phyloP scores from a whole-genome alignment of 2,113 vertebrate genomes.

The Apteryx owenii region DNA sequence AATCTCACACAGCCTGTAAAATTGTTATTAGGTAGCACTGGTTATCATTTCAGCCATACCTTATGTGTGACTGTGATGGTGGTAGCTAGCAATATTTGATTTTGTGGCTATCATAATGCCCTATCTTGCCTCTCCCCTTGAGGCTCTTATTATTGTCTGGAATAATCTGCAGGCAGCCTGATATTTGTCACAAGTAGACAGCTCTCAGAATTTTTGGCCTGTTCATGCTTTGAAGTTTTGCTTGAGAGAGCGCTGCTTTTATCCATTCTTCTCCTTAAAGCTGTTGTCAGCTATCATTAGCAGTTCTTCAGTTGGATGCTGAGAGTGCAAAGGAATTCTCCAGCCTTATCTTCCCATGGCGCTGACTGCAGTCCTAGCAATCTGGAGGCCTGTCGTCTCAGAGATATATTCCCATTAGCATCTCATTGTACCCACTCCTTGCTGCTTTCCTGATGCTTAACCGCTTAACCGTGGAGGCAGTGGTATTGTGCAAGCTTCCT shows the following conservation, averaged over 20 bases:
- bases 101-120: neutral
- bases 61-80: neutral
- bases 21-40: neutral
- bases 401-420: neutral
- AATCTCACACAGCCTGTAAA: neutral
- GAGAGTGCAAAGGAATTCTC: neutral
- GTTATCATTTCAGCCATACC: neutral
- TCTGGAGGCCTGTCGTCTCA: neutral
- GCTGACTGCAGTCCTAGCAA: neutral
- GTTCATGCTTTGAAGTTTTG: conserved; percentile 28
- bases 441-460: neutral
- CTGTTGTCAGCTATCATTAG: conserved; percentile 15
- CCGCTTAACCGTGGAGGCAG: neutral
- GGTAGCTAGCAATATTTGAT: conserved; percentile 8
- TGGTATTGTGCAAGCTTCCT: neutral
- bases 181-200: neutral
- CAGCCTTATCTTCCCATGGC: neutral
- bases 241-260: conserved; percentile 13
- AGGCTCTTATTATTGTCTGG: neutral
- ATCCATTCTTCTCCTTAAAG: neutral
- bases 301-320: neutral
- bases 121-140: neutral
- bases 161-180: conserved; percentile 9
- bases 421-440: neutral
- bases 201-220: neutral